phyloP scores from a whole-genome alignment of 2,888 invertebrate species.

The Himalopsyche kuldschensis region DNA sequence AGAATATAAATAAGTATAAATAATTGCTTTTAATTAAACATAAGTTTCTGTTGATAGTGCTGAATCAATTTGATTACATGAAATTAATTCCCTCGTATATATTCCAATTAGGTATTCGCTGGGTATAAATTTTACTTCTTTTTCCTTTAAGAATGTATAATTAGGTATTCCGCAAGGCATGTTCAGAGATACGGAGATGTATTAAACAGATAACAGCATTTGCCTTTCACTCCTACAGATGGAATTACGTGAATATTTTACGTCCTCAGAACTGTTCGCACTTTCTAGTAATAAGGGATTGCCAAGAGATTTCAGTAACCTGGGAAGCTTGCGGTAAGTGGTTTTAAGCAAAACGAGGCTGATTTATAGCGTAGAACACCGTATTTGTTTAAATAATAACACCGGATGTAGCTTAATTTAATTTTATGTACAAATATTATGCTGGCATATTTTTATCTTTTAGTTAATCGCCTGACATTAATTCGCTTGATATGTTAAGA shows the following conservation, averaged over 20 bases:
- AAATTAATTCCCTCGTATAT: conserved; percentile 16
- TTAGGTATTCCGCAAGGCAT: conserved; percentile 20
- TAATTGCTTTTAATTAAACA: too few relatives aligned
- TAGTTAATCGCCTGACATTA: too few relatives aligned
- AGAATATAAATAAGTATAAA: too few relatives aligned
- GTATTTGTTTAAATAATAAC: not conserved
- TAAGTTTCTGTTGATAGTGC: too few relatives aligned
- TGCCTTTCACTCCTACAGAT: conserved; percentile 4
- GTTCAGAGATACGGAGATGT: conserved; percentile 22
- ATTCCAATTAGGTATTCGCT: conserved; percentile 29
- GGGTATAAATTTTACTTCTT: conserved; percentile 27
- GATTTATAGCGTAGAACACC: not conserved
- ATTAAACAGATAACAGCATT: conserved; percentile 15
- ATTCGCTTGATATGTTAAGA: too few relatives aligned
- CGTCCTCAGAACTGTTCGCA: not conserved
- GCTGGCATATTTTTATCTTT: too few relatives aligned
- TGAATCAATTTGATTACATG: not conserved
- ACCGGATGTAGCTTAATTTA: not conserved
- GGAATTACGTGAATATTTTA: conserved; percentile 21
- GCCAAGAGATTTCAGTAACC: not conserved
- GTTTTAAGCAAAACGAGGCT: not conserved
- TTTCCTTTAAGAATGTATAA: conserved; percentile 26
- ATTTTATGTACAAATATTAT: not conserved
- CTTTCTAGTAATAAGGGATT: not conserved
- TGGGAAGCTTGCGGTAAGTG: not conserved